Evolutionary conservation across 2,797 vertebrate genomes (phyloP).

Genomic region (Amazona ochrocephala): DNA sequence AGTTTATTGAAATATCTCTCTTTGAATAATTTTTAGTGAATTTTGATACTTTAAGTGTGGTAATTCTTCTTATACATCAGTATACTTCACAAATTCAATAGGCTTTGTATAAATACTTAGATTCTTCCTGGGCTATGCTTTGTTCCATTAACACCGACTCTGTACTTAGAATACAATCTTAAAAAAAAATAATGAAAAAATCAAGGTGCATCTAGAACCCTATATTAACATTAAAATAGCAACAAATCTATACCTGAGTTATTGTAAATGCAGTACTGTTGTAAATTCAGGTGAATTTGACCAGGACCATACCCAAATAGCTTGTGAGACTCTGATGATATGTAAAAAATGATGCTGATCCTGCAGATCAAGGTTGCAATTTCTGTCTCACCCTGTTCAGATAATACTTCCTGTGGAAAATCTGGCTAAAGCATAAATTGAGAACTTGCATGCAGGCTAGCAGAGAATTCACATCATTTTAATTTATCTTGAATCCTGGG

Average conservation of each 20-base stretch:
- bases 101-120: not conserved
- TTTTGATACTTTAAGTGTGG: not conserved
- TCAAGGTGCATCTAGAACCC: not conserved
- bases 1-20: not conserved
- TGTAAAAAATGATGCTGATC: not conserved
- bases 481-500: not conserved
- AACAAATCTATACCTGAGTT: not conserved
- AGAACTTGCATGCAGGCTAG: not conserved
- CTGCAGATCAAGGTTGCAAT: not conserved
- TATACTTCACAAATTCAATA: not conserved
- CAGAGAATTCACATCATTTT: not conserved
- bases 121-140: not conserved
- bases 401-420: not conserved
- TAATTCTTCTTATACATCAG: not conserved
- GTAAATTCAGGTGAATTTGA: not conserved
- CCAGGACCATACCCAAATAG: not conserved
- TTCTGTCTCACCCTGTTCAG: not conserved
- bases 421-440: not conserved
- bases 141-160: not conserved
- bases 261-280: not conserved
- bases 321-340: fast-evolving
- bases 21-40: not conserved
- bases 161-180: not conserved
- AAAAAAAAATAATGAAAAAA: not conserved
- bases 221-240: not conserved